These are phyloP conservation scores for Mesembrinibis cayennensis DNA, from an alignment of 2,113 vertebrate species.

Conservation along the genomic window DNA sequence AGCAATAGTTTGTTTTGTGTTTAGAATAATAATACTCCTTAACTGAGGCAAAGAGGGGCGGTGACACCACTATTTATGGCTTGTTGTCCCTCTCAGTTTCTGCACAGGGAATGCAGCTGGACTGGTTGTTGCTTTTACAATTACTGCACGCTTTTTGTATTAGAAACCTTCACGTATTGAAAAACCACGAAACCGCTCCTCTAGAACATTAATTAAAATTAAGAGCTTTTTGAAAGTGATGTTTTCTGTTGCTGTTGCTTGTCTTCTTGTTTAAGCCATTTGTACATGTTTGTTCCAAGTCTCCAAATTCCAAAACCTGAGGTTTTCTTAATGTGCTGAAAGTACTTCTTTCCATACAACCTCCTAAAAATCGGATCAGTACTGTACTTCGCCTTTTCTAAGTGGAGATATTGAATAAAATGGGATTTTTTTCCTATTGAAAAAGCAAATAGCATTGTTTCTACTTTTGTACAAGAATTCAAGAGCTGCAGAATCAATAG, in stretches of 20 bases:
- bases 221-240: not conserved
- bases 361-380: not conserved
- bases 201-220: not conserved
- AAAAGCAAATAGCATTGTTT: conserved; percentile 43
- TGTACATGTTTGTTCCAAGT: not conserved
- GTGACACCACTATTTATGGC: conserved; percentile 63
- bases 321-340: not conserved
- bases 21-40: conserved; percentile 53
- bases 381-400: not conserved
- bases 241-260: not conserved
- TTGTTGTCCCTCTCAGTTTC: conserved; percentile 53
- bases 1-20: conserved; percentile 60
- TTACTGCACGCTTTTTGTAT: not conserved
- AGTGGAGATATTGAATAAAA: not conserved
- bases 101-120: conserved; percentile 57
- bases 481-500: conserved; percentile 48
- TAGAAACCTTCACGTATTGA: not conserved
- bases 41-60: conserved; percentile 26
- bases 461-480: not conserved
- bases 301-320: not conserved
- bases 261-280: not conserved
- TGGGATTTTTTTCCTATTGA: not conserved
- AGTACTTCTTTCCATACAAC: not conserved
- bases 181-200: not conserved
- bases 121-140: conserved; percentile 55